These are phyloP conservation scores for Oscheius sp. DNA, from an alignment of 2,888 invertebrate genomes.

Conservation along the genomic window DNA sequence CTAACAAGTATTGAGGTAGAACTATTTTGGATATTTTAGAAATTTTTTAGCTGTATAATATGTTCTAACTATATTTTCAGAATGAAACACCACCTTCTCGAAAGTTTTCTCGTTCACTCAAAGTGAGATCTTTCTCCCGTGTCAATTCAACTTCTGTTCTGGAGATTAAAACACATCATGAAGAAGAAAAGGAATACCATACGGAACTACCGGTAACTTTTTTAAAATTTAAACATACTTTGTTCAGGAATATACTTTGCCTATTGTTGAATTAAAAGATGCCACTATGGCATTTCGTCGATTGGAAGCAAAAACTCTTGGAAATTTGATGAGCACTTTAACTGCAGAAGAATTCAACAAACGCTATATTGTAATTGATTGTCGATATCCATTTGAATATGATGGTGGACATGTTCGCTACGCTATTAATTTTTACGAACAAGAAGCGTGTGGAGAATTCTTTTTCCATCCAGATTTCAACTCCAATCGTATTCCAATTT, in stretches of 20 bases:
- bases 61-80: not conserved
- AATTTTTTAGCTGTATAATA: not conserved
- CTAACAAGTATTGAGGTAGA: conserved; percentile 6
- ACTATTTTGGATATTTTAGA: no score
- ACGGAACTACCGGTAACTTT: not conserved
- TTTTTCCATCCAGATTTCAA: conserved; percentile 30
- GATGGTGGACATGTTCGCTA: conserved; percentile 45
- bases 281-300: conserved; percentile 38
- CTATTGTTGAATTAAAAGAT: conserved; percentile 10
- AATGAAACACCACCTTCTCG: conserved; percentile 23
- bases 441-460: conserved; percentile 7
- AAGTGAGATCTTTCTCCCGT: not conserved
- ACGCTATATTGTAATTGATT: conserved; percentile 43
- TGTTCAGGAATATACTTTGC: conserved; percentile 27
- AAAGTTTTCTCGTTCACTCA: not conserved
- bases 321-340: conserved; percentile 11
- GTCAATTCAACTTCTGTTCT: conserved; percentile 8
- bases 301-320: conserved; percentile 34
- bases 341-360: conserved; percentile 25
- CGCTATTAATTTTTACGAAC: conserved; percentile 41
- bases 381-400: conserved; percentile 50
- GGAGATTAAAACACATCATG: conserved; percentile 1
- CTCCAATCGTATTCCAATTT: conserved; percentile 38
- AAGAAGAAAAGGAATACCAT: not conserved
- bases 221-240: not conserved